Evolutionary conservation across 1,140 invertebrate genomes (phyloP).

Genomic region (Pemphigus obesinymphae): DNA sequence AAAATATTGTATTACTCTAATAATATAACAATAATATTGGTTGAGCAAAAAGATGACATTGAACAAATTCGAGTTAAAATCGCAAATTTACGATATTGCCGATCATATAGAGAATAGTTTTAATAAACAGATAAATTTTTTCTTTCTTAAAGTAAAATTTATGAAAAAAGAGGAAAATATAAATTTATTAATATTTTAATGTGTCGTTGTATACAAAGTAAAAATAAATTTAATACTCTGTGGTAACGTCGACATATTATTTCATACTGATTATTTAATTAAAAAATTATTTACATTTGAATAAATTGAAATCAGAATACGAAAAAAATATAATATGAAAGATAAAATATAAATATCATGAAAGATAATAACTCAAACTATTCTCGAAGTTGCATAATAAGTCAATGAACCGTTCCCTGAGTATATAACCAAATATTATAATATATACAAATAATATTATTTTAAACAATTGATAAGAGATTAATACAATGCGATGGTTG

Average conservation of each 20-base stretch:
- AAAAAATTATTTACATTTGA: constrained; percentile 6
- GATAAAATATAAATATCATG: constrained; percentile 2
- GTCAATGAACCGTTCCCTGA: constrained; percentile 20
- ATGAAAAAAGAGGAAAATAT: neutral
- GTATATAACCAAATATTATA: constrained; percentile 22
- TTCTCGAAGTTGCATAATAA: constrained; percentile 5
- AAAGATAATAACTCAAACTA: constrained; percentile 26
- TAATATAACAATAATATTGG: constrained; percentile 35
- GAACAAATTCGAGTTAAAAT: constrained; percentile 38
- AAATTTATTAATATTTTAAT: constrained; percentile 8
- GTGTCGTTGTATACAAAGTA: constrained; percentile 18
- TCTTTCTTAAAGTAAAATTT: neutral
- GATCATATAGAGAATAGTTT: constrained; percentile 20
- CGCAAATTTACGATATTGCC: neutral
- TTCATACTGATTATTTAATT: neutral
- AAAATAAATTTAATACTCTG: constrained; percentile 1
- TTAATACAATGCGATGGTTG: constrained; percentile 31
- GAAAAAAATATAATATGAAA: constrained; percentile 1
- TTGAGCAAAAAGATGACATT: constrained; percentile 39
- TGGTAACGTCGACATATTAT: neutral
- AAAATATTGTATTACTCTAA: constrained; percentile 32
- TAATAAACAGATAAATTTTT: neutral
- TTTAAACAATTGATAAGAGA: constrained; percentile 27
- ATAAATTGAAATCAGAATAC: neutral
- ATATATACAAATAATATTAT: constrained; percentile 25